Base-by-base conservation (phyloP, 1,140 invertebrate species). In the Heliothis subflexa region DNA sequence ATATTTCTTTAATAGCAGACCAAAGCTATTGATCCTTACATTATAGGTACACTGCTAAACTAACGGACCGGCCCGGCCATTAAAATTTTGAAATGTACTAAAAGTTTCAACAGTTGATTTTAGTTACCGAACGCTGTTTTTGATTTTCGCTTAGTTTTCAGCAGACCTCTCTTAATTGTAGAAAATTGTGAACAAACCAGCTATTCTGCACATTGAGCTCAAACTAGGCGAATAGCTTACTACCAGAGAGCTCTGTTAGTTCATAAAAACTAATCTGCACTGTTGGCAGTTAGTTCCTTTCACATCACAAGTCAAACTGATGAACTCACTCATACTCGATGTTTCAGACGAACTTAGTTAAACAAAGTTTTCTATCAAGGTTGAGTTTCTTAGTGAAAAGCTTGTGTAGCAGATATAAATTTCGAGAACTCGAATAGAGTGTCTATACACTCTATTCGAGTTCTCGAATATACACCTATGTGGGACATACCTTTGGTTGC, bases 401-500 rank as follows among this genome's bases (percentile, higher is more conserved):
- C 16, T 12, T 66, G 18, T 18, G 18, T 13, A 40, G 33, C 33
- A 40, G 9, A 40, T 40, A 40, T 40, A 40, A 1, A 9, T 40
- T 40, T 40, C 33, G 33, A 40, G 33, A 9, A 40, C 33, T 40
- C 33, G 33, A 9, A 40, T 40, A 40, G 5, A 9, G 9, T 40
- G 5, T n/a, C n/a, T n/a, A n/a, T n/a, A n/a, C n/a, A n/a, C n/a
- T n/a, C n/a, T n/a, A n/a, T n/a, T n/a, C n/a, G n/a, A n/a, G n/a
- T n/a, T n/a, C n/a, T n/a, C n/a, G 25, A 59, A 25, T 40, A 62
- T 45, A 21, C 12, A n/a, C 21, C 0, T 25, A 25, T 0, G 21
- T 25, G 14, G 49, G 5, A 40, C 25, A 55, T 54, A 71, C 91
- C 88, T 93, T 94, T 28, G 91, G 90, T 70, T 91, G 90, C 80